Conservation (phyloP, 2,113 vertebrate species). For the Petaurus breviceps region DNA sequence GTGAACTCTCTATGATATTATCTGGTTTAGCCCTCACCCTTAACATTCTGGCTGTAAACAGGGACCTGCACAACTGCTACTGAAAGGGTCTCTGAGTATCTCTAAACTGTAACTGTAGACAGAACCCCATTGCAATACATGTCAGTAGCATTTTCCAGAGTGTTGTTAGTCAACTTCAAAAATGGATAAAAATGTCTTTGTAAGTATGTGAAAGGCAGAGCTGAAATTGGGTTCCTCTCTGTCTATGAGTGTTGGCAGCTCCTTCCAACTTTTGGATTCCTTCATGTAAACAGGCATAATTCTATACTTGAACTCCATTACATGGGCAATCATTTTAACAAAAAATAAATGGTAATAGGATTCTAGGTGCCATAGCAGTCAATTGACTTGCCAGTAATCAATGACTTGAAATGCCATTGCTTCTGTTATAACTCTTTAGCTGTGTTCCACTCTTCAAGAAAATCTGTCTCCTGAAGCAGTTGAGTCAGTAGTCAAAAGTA, state of each 20-base stretch:
- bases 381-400: neutral
- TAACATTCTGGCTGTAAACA: neutral
- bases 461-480: neutral
- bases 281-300: neutral
- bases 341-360: neutral
- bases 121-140: neutral
- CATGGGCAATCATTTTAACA: neutral
- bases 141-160: neutral
- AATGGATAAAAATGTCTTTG: neutral
- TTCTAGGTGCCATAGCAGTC: neutral
- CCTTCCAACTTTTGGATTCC: neutral
- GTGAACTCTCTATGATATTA: neutral
- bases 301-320: slow-evolving; percentile 48
- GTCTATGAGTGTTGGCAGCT: neutral
- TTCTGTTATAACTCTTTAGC: slow-evolving; percentile 16
- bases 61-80: too few relatives aligned
- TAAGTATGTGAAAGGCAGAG: neutral
- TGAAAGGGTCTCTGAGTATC: too few relatives aligned
- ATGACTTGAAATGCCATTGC: neutral
- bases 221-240: neutral
- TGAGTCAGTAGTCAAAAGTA: fast-evolving
- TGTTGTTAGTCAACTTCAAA: neutral
- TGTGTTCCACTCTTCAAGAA: neutral
- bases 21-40: neutral
- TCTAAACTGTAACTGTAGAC: neutral